These are phyloP conservation scores for Chrysochloris asiatica DNA, from an alignment of 2,113 vertebrate species.

Conservation along the genomic window DNA sequence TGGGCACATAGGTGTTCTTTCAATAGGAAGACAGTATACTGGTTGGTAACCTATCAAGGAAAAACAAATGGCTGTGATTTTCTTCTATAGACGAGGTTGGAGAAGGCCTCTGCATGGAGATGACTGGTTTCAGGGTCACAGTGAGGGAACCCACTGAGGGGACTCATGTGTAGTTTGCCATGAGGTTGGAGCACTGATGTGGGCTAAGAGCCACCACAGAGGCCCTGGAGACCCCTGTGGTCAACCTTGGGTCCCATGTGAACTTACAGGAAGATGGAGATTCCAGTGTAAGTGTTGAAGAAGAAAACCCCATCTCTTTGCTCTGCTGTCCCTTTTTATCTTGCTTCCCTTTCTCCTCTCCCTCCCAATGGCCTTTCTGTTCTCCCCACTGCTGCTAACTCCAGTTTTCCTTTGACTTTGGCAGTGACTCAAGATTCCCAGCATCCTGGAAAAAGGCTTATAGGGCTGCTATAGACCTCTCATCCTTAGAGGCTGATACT, in stretches of 20 bases:
- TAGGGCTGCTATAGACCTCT: not conserved
- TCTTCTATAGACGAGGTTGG: not conserved
- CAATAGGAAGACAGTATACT: not conserved
- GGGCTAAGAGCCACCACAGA: not conserved
- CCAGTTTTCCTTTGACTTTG: not conserved
- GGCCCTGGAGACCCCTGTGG: not conserved
- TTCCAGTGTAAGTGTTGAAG: not conserved
- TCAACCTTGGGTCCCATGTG: not conserved
- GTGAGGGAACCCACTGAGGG: not conserved
- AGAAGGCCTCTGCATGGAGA: not conserved
- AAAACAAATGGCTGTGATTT: too few relatives aligned
- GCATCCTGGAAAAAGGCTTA: not conserved
- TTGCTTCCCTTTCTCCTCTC: not conserved
- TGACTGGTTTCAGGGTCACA: not conserved
- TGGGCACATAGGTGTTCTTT: not conserved
- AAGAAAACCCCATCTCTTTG: not conserved
- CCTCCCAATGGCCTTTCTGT: not conserved
- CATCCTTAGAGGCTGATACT: not conserved
- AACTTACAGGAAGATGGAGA: not conserved
- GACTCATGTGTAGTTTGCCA: not conserved
- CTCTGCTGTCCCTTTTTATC: not conserved
- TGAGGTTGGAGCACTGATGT: not conserved
- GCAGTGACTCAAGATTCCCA: not conserved
- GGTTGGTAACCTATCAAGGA: not conserved
- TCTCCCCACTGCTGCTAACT: not conserved